Base-by-base conservation (phyloP, 2,888 invertebrate species). In the Stratiomys singularior region DNA sequence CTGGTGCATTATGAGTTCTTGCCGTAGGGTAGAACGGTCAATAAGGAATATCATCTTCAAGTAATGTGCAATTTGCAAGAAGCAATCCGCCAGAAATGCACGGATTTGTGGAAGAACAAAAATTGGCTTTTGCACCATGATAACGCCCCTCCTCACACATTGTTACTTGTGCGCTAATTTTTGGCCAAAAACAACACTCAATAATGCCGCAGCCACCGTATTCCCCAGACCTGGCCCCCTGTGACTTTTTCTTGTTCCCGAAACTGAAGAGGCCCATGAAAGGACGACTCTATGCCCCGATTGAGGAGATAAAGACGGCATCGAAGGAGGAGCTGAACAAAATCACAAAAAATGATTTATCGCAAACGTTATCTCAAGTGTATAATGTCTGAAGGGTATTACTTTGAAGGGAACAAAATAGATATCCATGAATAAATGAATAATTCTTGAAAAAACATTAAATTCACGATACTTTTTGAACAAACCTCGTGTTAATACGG, bases 71-170 rank as follows among this genome's bases (percentile, higher is more conserved):
- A 56, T 47, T 52, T 72, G 56, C 47, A 28, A 23, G 72, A 72
- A 72, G 56, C 56, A 72, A 72, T 72, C 52, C 28, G 60, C 25
- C 47, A 72, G 56, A 56, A 72, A 72, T 25, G 52, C 56, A n/a
- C 56, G 56, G 52, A 27, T 72, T 56, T 72, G 72, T 56, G 72
- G 37, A 25, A 56, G 56, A 72, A 72, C 56, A 72, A 72, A 52
- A 52, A 47, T 52, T 72, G 72, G 72, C 56, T 52, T 72, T 72
- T 72, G 72, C 52, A 69, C 69, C 46, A 46, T 25, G 69, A 69
- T 46, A 44, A 69, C 47, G 69, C 46, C 23, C 46, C 69, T 69
- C n/a, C 21, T 69, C 69, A 69, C 23, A 69, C 25, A 60, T 60
- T 25, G 60, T 60, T 60, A 25, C 60, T 60, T 60, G 60, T 60